Base-by-base conservation (phyloP, 2,888 invertebrate species). In the Andrena camellia region DNA sequence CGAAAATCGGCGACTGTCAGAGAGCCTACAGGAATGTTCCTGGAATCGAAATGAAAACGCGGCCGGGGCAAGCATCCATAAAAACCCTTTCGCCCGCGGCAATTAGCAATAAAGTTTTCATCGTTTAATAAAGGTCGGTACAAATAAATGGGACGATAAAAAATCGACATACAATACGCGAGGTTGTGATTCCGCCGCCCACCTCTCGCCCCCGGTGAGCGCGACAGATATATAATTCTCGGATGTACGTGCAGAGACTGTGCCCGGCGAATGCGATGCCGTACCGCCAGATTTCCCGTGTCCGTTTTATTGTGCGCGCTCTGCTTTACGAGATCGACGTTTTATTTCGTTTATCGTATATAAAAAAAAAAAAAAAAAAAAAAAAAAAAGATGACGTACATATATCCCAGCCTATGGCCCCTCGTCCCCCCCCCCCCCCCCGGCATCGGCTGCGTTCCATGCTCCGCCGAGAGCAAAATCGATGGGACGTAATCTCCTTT, bases 71-170 rank as follows among this genome's bases (percentile, higher is more conserved):
- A 88, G 87, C 90, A 86, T 89, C 90, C 90, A 91, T 91, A 91
- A 91, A 91, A 91, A 91, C 90, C 90, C 89, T 90, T 90, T 90
- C 89, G 90, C 90, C 89, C 87, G 88, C 89, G 90, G 92, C 92
- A 92, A 92, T 92, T 91, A 92, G 92, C 92, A 91, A 92, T 92
- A 92, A 92, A 92, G 89, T 91, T 92, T 92, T 91, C 92, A 91
- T 92, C 92, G 91, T 92, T 92, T 91, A 91, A 92, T 92, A 92
- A 92, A 92, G 91, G 91, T 89, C 90, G 88, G 90, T 88, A 89
- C 90, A 91, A 90, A 91, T 92, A 91, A 91, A 92, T 92, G 91
- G 89, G 86, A 88, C 90, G 90, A 92, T 92, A 92, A 91, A 92
- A 92, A 92, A 91, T 92, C 91, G 88, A 87, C 87, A 85, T 89